Base-by-base conservation (phyloP, 2,797 vertebrate species). In the Echiichthys vipera region DNA sequence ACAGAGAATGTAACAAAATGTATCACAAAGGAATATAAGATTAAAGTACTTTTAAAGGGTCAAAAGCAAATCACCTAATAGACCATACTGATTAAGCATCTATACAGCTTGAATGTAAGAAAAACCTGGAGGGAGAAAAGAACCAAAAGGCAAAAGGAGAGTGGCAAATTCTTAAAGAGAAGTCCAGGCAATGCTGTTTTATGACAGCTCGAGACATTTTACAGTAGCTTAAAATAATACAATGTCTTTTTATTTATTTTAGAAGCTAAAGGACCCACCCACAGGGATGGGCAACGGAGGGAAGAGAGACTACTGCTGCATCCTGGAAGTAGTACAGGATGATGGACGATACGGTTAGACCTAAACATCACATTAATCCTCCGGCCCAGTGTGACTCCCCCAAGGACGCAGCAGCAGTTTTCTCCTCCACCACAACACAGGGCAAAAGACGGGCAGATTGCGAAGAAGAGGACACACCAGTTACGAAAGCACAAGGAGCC, bases 341-440 rank as follows among this genome's bases (percentile, higher is more conserved):
- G 87, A 93, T 92, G 88, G 86, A 93, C 80, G 91, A 92, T 70
- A 82, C 58, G 81, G 84, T 91, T 82, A 85, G 84, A 78, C 71
- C 86, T 89, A 91, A 91, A 91, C 91, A 90, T 92, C 88, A 88
- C 92, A 92, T 92, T 91, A 93, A 91, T 90, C 91, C 91, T 91
- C 71, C 29, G 53, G 89, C 87, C 83, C 84, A 82, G 77, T 81
- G 83, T 74, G 77, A 84, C 86, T 87, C 68, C 79, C 82, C 84
- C 91, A 92, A 92, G 91, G 92, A 91, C 88, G 17, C 81, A 55
- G 86, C 76, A 56, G 83, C 56, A 27, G 65, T 82, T 84, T n/a
- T 86, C 85, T 90, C 79, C 75, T 89, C 80, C 77, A 74, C 71
- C 59, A 65, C 67, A 50, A 83, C 74, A 63, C 78, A 57, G 75